A percentile compares a stretch with the other conserved stretches of the same genome.
Conservation (phyloP, 1,140 invertebrate genomes). For the Planococcus citri region DNA sequence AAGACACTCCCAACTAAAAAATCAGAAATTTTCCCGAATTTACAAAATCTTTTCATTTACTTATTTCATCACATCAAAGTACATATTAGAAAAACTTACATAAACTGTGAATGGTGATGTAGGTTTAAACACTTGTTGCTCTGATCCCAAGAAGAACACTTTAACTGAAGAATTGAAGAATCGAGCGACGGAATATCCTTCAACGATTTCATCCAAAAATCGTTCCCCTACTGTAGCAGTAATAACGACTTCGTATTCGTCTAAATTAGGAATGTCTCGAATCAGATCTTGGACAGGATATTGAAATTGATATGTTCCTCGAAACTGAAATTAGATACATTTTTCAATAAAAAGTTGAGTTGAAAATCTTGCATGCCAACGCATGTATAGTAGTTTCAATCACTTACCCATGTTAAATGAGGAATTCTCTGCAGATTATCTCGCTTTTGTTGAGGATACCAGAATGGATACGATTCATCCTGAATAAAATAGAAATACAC, state of each 20-base stretch:
- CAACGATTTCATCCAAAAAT: constrained; percentile 71
- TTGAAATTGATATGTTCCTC: constrained; percentile 70
- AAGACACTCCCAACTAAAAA: constrained; percentile 54
- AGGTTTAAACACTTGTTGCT: constrained; percentile 87
- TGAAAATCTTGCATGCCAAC: constrained; percentile 9
- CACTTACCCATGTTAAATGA: constrained; percentile 53
- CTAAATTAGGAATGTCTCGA: constrained; percentile 47
- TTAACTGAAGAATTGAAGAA: constrained; percentile 74
- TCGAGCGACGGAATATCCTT: constrained; percentile 73
- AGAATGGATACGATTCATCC: constrained; percentile 63
- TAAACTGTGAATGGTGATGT: constrained; percentile 71
- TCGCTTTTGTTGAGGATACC: constrained; percentile 39
- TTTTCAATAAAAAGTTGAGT: constrained; percentile 18
- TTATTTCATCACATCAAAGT: too few relatives aligned
- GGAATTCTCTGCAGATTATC: constrained; percentile 36
- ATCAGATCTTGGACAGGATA: constrained; percentile 70
- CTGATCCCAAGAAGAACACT: constrained; percentile 73
- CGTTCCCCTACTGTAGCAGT: constrained; percentile 78
- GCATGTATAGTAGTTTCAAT: background rate
- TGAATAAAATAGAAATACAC: constrained; percentile 30
- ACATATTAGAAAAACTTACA: too few relatives aligned
- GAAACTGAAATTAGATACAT: constrained; percentile 51
- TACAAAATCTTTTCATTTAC: background rate
- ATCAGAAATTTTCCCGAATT: too few relatives aligned
- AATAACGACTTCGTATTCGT: constrained; percentile 73